Percentiles rank a stretch among this genome's conserved stretches.
phyloP scores from a whole-genome alignment of 1,140 invertebrate species.

The Pachyrhynchus sulphureomaculatus region DNA sequence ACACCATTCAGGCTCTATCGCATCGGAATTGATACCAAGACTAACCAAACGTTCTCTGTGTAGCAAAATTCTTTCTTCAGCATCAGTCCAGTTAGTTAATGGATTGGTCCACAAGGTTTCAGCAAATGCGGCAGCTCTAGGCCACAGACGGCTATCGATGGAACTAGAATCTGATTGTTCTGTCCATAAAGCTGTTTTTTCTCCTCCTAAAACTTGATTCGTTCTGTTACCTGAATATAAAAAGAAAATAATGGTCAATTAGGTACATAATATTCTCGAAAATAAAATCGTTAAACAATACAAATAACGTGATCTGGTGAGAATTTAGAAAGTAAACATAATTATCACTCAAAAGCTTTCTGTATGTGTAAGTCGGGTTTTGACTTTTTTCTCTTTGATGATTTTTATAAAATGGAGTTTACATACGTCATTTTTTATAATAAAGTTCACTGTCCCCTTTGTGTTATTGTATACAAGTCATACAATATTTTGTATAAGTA shows the following conservation, averaged over 20 bases:
- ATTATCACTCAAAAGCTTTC: too few relatives aligned
- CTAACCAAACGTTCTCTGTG: conserved; percentile 68
- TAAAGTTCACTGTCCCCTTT: too few relatives aligned
- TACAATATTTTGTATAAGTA: too few relatives aligned
- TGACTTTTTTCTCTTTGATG: too few relatives aligned
- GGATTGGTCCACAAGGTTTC: conserved; percentile 78
- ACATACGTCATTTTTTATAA: too few relatives aligned
- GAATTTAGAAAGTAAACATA: too few relatives aligned
- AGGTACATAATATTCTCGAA: too few relatives aligned
- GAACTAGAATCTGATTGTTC: conserved; percentile 69
- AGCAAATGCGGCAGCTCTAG: conserved; percentile 72
- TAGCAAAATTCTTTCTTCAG: conserved; percentile 66
- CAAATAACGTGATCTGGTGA: too few relatives aligned
- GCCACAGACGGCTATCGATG: conserved; percentile 71
- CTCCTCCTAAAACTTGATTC: conserved; percentile 60
- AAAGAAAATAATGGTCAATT: background rate
- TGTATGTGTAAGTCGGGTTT: too few relatives aligned
- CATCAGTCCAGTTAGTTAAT: conserved; percentile 57
- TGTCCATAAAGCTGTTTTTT: conserved; percentile 77
- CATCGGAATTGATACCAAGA: conserved; percentile 66
- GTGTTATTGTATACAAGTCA: too few relatives aligned
- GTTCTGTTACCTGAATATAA: conserved; percentile 2
- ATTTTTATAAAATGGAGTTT: too few relatives aligned
- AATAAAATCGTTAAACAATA: too few relatives aligned
- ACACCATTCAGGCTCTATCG: conserved; percentile 77